phyloP scores from a whole-genome alignment of 2,797 vertebrate species.

The Leptodactylus fallax region DNA sequence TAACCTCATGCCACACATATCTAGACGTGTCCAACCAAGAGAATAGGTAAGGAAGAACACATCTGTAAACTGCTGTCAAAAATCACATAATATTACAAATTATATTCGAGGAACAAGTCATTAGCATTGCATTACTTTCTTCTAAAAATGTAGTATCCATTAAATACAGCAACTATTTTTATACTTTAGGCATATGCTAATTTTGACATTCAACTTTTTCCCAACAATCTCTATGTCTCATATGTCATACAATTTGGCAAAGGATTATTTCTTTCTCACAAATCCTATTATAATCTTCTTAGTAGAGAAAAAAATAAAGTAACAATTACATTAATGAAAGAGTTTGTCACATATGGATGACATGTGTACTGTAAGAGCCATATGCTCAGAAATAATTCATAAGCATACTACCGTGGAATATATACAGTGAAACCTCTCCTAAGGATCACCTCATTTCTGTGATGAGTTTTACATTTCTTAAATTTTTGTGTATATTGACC shows the following conservation, averaged over 20 bases:
- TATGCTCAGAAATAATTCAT: constrained; percentile 1
- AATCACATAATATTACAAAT: too few species aligned
- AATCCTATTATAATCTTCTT: not conserved
- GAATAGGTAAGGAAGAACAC: too few species aligned
- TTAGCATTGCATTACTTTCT: not conserved
- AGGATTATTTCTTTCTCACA: not conserved
- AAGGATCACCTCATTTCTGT: too few species aligned
- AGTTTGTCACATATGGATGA: constrained; percentile 4
- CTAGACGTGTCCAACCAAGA: too few species aligned
- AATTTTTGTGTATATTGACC: not conserved
- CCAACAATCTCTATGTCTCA: not conserved
- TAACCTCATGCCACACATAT: too few species aligned
- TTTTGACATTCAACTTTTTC: not conserved
- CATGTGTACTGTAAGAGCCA: not conserved
- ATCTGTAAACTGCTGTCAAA: too few species aligned
- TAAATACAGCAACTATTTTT: not conserved
- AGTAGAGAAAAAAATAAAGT: not conserved
- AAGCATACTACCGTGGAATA: not conserved
- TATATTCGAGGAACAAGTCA: not conserved
- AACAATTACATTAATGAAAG: constrained; percentile 15
- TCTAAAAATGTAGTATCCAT: not conserved
- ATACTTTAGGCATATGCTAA: not conserved
- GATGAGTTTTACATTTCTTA: too few species aligned
- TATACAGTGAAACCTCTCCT: not conserved
- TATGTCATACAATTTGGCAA: not conserved